These are phyloP conservation scores for Nothobranchius kuhntae DNA, from an alignment of 2,113 vertebrate genomes.

Conservation along the genomic window DNA sequence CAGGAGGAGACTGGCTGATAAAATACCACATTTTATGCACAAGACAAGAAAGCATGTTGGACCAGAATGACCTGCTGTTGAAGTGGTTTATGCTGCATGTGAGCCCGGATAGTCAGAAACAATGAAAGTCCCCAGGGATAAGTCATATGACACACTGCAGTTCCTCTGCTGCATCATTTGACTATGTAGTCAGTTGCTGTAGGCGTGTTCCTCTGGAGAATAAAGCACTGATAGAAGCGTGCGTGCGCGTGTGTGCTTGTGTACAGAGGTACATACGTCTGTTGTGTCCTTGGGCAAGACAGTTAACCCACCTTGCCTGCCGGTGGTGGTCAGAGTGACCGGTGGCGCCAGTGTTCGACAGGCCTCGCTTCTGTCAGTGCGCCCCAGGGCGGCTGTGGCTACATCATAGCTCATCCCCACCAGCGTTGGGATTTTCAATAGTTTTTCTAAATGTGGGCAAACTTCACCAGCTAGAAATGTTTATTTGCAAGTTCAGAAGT, in stretches of 20 bases:
- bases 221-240: constrained; percentile 51
- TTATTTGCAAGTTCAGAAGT: too few relatives aligned
- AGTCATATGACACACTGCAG: constrained; percentile 71
- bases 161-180: constrained; percentile 69
- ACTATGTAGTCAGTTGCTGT: constrained; percentile 61
- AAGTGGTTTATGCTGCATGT: constrained; percentile 32
- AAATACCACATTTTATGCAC: constrained; percentile 53
- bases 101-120: constrained; percentile 43
- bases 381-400: too few relatives aligned
- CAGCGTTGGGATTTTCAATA: too few relatives aligned
- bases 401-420: too few relatives aligned
- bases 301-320: too few relatives aligned
- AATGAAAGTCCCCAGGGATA: constrained; percentile 59
- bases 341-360: too few relatives aligned
- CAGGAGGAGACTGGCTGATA: constrained; percentile 43
- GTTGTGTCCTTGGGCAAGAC: too few relatives aligned
- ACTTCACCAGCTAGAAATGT: too few relatives aligned
- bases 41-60: constrained; percentile 31
- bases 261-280: too few relatives aligned
- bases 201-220: constrained; percentile 63
- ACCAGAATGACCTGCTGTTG: constrained; percentile 49
- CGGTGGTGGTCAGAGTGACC: too few relatives aligned
- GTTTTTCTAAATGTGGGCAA: too few relatives aligned
- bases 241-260: not conserved
- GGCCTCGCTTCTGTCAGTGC: too few relatives aligned